A percentile compares a stretch with the other conserved stretches of the same genome.
phyloP scores from a whole-genome alignment of 2,797 vertebrate species.

The Neosilurus mollespiculum region DNA sequence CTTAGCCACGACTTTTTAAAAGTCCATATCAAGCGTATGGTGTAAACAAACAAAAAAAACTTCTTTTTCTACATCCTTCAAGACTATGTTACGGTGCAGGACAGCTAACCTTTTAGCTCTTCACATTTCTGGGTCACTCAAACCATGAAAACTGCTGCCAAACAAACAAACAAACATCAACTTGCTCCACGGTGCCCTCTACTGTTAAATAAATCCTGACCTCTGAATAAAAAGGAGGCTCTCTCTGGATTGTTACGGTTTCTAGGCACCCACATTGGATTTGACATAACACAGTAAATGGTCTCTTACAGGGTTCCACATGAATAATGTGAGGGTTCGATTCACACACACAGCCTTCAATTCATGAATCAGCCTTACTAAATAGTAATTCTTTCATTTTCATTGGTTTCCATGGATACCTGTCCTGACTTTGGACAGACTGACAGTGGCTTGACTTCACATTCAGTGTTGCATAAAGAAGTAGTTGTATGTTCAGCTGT shows the following conservation, averaged over 20 bases:
- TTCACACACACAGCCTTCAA: not conserved
- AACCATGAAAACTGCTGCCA: no score
- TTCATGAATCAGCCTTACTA: not conserved
- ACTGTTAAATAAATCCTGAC: not conserved
- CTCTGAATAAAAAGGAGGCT: not conserved
- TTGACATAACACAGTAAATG: not conserved
- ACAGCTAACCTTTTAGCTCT: not conserved
- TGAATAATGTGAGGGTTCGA: not conserved
- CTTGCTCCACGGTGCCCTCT: constrained; percentile 20
- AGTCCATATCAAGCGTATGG: not conserved
- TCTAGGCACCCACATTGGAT: not conserved
- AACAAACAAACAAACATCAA: no score
- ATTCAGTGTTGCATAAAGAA: not conserved
- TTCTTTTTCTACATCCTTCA: not conserved
- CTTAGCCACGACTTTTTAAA: not conserved
- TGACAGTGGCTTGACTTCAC: not conserved
- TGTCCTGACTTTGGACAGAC: no score
- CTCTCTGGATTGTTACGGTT: not conserved
- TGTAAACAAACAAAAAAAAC: not conserved
- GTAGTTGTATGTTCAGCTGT: no score
- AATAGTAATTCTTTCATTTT: not conserved
- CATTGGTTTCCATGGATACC: not conserved
- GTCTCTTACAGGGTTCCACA: not conserved
- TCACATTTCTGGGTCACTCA: not conserved
- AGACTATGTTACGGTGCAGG: not conserved